Evolutionary conservation across 2,113 vertebrate species (phyloP).

Genomic region (Cairina moschata): DNA sequence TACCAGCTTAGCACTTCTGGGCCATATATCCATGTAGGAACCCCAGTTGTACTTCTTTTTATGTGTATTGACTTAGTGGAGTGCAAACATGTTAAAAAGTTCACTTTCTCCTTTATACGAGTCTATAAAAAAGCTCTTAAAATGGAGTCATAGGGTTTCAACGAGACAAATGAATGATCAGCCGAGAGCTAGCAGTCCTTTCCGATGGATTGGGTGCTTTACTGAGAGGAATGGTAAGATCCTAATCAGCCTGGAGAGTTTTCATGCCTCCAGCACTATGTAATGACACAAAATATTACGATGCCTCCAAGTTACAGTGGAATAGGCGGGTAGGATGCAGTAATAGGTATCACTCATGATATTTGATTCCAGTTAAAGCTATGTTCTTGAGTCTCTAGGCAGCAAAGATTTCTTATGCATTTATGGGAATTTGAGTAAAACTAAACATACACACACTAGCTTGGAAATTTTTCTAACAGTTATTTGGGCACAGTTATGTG

Average conservation of each 20-base stretch:
- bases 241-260: conserved; percentile 32
- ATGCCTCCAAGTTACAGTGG: conserved; percentile 14
- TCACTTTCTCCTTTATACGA: conserved; percentile 83
- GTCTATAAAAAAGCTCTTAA: conserved; percentile 87
- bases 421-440: conserved; percentile 48
- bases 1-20: conserved; percentile 56
- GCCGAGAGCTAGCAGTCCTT: conserved; percentile 20
- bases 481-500: conserved; percentile 30
- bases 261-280: background rate
- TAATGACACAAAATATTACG: background rate
- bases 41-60: conserved; percentile 71
- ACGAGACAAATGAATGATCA: conserved; percentile 71
- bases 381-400: background rate
- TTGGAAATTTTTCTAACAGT: conserved; percentile 23
- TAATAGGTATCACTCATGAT: conserved; percentile 1
- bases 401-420: background rate
- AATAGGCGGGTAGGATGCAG: background rate
- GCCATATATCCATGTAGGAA: conserved; percentile 53
- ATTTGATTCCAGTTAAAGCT: background rate
- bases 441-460: background rate
- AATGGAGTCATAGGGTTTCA: conserved; percentile 78
- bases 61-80: conserved; percentile 78
- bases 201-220: conserved; percentile 12
- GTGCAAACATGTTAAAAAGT: conserved; percentile 81
- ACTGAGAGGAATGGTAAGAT: conserved; percentile 49